Evolutionary conservation across 2,888 invertebrate species (phyloP), one percentile per base, ranked within the genome.

Genomic region (Erebia ligea): DNA sequence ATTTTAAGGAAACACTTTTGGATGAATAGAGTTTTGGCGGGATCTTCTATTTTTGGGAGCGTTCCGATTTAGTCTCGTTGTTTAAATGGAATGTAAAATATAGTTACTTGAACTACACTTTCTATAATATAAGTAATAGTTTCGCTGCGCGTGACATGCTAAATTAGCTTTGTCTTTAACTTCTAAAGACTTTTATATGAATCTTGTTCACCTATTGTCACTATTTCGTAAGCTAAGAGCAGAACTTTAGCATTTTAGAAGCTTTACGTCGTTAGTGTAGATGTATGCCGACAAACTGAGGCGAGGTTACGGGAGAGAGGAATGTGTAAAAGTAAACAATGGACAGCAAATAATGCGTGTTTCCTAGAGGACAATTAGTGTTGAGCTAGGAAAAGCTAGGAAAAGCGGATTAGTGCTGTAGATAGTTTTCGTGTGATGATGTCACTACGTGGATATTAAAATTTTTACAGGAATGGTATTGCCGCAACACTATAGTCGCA

Each of bases 251-350:
- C 45, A 45, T 45, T 13, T 15, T 13, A 11, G 11, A 10, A 21
- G 10, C 3, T 5, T 21, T 56, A 13, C 13, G 21, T 56, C 13
- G 13, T 25, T 56, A 56, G 54, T 19, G 19, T 45, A 13, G 45
- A 45, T 11, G 6, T 21, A 25, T 15, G 25, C 1, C 25, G 25
- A 25, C 13, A 6, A 25, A 40, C 52, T 52, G 17, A 42, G 10
- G 15, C 13, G 48, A 17, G 52, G 17, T 52, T 11, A 42, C 40
- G 34, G 6, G 61, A 61, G 42, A 42, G 61, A 19, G 13, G 1
- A 19, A 11, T 34, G 42, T 61, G 79, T 79, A 76, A 79, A 83
- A 83, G 80, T 80, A 83, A 82, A 83, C 82, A 84, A 84, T 81
- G 72, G 79, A 71, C 67, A 65, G 69, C 72, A 74, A 81, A 84